A percentile compares a stretch with the other conserved stretches of the same genome.
Conservation (phyloP, 2,113 vertebrate species). For the Amazona vittata region DNA sequence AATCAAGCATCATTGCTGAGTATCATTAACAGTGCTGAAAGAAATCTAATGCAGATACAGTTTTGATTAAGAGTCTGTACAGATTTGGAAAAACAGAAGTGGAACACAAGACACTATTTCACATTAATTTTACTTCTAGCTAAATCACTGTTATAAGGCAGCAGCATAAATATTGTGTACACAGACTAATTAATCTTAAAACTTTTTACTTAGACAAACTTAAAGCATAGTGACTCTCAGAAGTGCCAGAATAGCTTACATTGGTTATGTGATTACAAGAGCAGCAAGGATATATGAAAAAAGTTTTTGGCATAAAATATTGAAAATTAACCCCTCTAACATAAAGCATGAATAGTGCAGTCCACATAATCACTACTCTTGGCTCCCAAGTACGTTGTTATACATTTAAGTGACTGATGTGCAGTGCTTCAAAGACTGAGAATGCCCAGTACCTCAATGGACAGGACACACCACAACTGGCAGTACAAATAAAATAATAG, state of each 20-base stretch:
- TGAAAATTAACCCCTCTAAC: background rate
- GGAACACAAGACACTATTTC: background rate
- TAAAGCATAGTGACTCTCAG: background rate
- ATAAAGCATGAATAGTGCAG: background rate
- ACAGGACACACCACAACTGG: background rate
- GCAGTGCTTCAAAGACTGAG: background rate
- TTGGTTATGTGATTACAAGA: background rate
- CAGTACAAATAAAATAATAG: background rate
- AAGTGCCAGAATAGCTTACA: background rate
- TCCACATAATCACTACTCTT: background rate
- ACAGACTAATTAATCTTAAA: background rate
- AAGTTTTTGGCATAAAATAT: background rate
- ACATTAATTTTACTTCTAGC: background rate
- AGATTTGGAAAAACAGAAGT: background rate
- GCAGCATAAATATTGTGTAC: background rate
- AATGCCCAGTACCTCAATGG: background rate
- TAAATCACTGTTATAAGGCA: background rate
- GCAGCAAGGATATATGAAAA: background rate
- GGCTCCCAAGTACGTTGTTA: background rate
- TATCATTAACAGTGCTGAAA: background rate
- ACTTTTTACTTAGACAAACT: background rate
- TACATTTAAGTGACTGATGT: background rate
- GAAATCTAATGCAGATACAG: background rate
- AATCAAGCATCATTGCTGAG: rapidly evolving
- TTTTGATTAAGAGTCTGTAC: background rate